A percentile compares a stretch with the other conserved stretches of the same genome.
Evolutionary conservation across 1,140 invertebrate genomes (phyloP).

Genomic region (Globodera rostochiensis): DNA sequence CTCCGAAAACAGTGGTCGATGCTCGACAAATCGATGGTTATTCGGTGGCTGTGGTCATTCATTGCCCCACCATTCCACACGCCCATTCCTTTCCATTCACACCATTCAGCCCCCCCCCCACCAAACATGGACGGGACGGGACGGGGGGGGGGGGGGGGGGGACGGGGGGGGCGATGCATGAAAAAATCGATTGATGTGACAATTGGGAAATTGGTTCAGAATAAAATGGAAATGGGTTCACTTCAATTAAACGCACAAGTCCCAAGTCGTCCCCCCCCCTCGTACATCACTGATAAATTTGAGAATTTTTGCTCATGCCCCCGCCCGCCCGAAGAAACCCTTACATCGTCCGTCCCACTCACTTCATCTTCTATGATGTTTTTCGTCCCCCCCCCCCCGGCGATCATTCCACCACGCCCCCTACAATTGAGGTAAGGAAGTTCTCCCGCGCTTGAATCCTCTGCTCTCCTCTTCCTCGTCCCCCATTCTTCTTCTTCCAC

Average conservation of each 20-base stretch:
- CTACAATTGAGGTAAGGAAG: background rate
- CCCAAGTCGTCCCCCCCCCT: too few species aligned
- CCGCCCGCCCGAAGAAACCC: too few species aligned
- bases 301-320: too few species aligned
- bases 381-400: background rate
- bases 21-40: background rate
- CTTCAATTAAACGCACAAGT: background rate
- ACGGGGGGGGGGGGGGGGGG: too few species aligned
- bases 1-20: background rate
- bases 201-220: background rate
- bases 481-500: too few species aligned
- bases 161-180: background rate
- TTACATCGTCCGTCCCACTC: background rate
- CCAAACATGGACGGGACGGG: too few species aligned
- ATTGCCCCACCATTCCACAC: constrained; percentile 8
- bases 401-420: background rate
- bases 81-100: background rate
- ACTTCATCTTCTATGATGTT: background rate
- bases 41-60: background rate
- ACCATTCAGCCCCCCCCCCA: background rate
- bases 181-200: background rate
- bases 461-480: too few species aligned
- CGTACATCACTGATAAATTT: too few species aligned
- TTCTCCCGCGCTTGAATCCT: too few species aligned
- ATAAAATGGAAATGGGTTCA: background rate